Base-by-base conservation (phyloP, 2,888 invertebrate species). In the Perizoma flavofasciatum region DNA sequence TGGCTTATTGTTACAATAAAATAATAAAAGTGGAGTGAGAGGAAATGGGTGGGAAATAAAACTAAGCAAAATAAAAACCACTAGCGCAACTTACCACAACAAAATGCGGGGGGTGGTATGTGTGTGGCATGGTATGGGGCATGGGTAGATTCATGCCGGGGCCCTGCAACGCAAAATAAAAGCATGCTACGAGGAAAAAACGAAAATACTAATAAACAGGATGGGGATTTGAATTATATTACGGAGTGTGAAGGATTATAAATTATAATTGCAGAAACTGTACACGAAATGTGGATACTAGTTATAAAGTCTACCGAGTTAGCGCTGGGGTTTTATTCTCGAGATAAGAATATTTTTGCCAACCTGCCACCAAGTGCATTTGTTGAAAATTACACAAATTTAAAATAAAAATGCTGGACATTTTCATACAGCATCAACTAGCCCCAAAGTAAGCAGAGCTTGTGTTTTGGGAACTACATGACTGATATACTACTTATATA, bases 21-120 rank as follows among this genome's bases (percentile, higher is more conserved):
- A 37, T 44, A 44, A 22, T n/a, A 44, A 44, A 5, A 9, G 5
- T 10, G 5, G 10, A n/a, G 41, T 44, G 22, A 22, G 22, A n/a
- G 52, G 48, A 52, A 65, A 60, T 64, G 61, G 49, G 55, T 44
- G 61, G 52, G 49, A 40, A 47, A 57, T 57, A 59, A 66, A 68
- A 65, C 68, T 67, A 69, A 63, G 61, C 69, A 63, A 69, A 69
- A 69, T 73, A 71, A 67, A 65, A 67, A 75, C 70, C 68, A 45
- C 53, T 59, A 66, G 67, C 67, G 59, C 59, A 70, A 92, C 92
- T 92, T 90, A 92, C 92, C 92, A 92, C 82, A 78, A 90, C 85
- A 88, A 82, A 92, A 91, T 92, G 92, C 84, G 92, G 91, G 85
- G 92, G 86, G 75, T 92, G 92, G 83, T 88, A 92, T 89, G 92